Base-by-base conservation (phyloP, 1,140 invertebrate genomes). In the Apis cerana region DNA sequence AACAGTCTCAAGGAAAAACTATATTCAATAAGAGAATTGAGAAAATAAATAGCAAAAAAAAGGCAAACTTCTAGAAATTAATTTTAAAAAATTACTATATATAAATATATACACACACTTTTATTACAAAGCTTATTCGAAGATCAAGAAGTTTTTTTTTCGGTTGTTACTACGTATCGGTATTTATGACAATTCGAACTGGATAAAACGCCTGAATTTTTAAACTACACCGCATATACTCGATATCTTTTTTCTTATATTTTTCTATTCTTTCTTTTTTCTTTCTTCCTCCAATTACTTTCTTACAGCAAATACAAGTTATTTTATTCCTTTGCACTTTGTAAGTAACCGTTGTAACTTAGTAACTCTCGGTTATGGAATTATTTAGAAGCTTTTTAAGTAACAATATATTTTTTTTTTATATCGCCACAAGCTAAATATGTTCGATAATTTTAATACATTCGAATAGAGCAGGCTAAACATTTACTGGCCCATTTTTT, bases 161-260 rank as follows among this genome's bases (percentile, higher is more conserved):
- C 19, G 17, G 17, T 72, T 61, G 12, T 33, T 19, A 85, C 4
- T 33, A 61, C 79, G 33, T 56, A 59, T 86, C 70, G 58, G 78
- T 58, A 59, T 86, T 70, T 54, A 69, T 48, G 72, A 65, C 11
- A 15, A 81, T 84, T 70, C 27, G 59, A 88, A 91, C 91, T 92
- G 92, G 89, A 92, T 92, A 92, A 92, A 92, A 92, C 87, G 87
- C 15, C 69, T 80, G 15, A 21, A 85, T 52, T 7, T 52, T 52
- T 75, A 62, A 83, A 48, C 23, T 33, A 81, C 54, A 52, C n/a
- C 12, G 54, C 48, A 50, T 61, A 27, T 59, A 56, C 59, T 58
- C n/a, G 23, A 33, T n/a, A 15, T 17, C 12, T 72, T 1, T 43
- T 71, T 65, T n/a, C 43, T 48, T 76, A 0, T 64, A 4, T 52